Evolutionary conservation across 2,797 vertebrate species (phyloP), one percentile per base, ranked within the genome.

Genomic region (Toxotes lorentzi): DNA sequence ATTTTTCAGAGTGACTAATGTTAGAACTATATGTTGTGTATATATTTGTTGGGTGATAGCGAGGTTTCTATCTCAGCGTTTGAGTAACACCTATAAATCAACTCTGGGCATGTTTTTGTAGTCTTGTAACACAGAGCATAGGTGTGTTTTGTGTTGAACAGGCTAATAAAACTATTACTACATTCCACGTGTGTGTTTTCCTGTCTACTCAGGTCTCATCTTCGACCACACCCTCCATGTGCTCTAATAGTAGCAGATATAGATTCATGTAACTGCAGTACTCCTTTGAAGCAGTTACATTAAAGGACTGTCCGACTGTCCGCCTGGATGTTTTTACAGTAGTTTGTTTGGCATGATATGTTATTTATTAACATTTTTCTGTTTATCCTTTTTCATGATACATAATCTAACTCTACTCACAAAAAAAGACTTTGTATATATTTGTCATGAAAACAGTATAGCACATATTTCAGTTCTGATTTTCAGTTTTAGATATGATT

Each of bases 161-260:
- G 79, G 81, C 79, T 88, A 86, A 84, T 88, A 91, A 92, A 90
- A 90, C 81, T 70, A 89, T 88, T 86, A 88, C 77, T 68, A 82
- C 88, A 93, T 91, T 93, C 91, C 85, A 27, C 74, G 38, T 81
- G 76, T 70, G 73, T 90, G 86, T 92, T 87, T 86, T 80, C 91
- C 76, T 91, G 88, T 84, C 79, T 30, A 81, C 51, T 88, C 83
- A 81, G 77, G 84, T 85, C 85, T 87, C 85, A 84, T 91, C 86
- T 48, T 40, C 40, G 2, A 63, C 75, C 91, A 73, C 89, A 84
- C 92, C 88, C 34, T 70, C n/a, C n/a, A 13, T 32, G 43, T 82
- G 69, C 86, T 90, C 88, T 83, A 64, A 81, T 79, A 71, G 60
- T 45, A 79, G 45, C 47, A 69, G 41, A 34, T 30, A 70, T 73